Percentiles rank a stretch among this genome's conserved stretches.
Conservation (phyloP, 2,797 vertebrate genomes). For the Anomalospiza imberbis region DNA sequence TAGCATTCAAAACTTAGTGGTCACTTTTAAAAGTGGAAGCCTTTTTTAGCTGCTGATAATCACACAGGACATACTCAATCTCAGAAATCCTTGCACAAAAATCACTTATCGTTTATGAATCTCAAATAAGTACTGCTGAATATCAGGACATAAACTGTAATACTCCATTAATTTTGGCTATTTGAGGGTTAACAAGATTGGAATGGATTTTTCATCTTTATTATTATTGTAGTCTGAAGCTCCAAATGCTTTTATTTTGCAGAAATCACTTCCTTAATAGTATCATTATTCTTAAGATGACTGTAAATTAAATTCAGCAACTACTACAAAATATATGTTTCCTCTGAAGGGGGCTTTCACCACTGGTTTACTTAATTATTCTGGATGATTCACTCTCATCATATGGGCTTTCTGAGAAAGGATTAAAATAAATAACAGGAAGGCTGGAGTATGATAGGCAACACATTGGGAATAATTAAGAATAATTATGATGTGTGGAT, state of each 20-base stretch:
- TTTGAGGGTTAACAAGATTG: conserved; percentile 8
- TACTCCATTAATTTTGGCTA: background rate
- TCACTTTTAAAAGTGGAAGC: background rate
- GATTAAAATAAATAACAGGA: conserved; percentile 56
- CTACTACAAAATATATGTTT: conserved; percentile 51
- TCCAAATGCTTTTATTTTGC: conserved; percentile 49
- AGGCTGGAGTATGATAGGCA: conserved; percentile 18
- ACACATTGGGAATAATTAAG: conserved; percentile 57
- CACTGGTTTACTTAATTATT: conserved; percentile 66
- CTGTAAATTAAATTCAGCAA: conserved; percentile 63
- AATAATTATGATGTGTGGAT: conserved; percentile 24
- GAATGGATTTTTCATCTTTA: background rate
- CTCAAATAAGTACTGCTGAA: background rate
- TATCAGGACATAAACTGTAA: background rate
- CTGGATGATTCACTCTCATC: conserved; percentile 41
- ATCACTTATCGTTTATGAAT: background rate
- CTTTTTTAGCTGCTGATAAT: background rate
- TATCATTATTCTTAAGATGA: conserved; percentile 57
- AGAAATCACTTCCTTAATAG: conserved; percentile 61
- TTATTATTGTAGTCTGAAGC: conserved; percentile 8
- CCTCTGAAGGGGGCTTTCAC: conserved; percentile 1
- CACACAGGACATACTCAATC: fast-evolving
- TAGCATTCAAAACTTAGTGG: background rate
- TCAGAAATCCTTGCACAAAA: background rate
- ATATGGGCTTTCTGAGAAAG: conserved; percentile 45